A percentile compares a stretch with the other conserved stretches of the same genome.
Conservation (phyloP, 1,140 invertebrate species). For the Bombus haemorrhoidalis region DNA sequence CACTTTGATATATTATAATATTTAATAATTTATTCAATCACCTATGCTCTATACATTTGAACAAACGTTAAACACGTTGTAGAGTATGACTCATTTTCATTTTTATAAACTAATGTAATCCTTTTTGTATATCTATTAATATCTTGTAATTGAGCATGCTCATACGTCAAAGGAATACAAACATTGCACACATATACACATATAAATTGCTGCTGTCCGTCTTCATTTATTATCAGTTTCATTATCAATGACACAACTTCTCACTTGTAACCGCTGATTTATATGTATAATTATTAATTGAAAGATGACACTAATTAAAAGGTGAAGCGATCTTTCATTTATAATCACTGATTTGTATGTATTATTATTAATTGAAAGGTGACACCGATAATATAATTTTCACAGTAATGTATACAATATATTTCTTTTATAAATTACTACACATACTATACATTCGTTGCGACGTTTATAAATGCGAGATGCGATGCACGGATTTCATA, state of each 20-base stretch:
- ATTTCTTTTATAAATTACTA: not conserved
- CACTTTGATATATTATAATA: not conserved
- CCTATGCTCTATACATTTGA: not conserved
- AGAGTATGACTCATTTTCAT: slow-evolving; percentile 22
- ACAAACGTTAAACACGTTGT: not conserved
- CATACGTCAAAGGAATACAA: not conserved
- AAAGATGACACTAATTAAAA: not conserved
- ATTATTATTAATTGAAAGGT: not conserved
- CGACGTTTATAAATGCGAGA: not conserved
- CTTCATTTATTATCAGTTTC: not conserved
- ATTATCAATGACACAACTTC: not conserved
- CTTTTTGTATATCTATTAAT: slow-evolving; percentile 18
- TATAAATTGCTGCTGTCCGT: not conserved
- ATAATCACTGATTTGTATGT: not conserved
- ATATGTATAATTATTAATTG: not conserved
- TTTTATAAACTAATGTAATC: slow-evolving; percentile 2
- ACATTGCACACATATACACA: not conserved
- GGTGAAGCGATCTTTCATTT: not conserved
- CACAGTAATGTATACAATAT: not conserved
- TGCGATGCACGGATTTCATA: not conserved
- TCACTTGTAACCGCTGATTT: not conserved
- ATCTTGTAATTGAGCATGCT: slow-evolving; percentile 38
- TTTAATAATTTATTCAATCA: slow-evolving; percentile 26
- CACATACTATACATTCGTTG: not conserved
- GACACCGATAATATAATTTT: not conserved